phyloP scores from a whole-genome alignment of 2,113 vertebrate genomes.

The Chamaea fasciata region DNA sequence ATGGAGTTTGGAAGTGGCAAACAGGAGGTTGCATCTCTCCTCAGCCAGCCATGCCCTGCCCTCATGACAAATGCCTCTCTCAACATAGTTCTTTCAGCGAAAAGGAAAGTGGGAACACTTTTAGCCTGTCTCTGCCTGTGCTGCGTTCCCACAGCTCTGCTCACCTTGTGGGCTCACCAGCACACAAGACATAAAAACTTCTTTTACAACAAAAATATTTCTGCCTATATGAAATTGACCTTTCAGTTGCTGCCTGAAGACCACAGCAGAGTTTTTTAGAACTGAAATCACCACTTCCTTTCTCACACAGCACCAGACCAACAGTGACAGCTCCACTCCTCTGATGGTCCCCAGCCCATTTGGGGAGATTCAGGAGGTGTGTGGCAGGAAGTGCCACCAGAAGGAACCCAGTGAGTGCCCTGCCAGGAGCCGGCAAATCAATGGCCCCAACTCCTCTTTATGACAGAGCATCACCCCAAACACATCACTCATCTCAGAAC shows the following conservation, averaged over 20 bases:
- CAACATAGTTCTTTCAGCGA: rapidly evolving
- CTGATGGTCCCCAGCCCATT: rapidly evolving
- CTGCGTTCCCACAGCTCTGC: neutral
- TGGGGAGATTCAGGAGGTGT: neutral
- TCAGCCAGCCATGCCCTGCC: neutral
- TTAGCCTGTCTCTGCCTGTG: neutral
- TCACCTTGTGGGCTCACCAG: neutral
- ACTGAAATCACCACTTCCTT: neutral
- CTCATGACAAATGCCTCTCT: neutral
- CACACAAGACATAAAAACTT: neutral
- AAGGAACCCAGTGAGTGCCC: neutral
- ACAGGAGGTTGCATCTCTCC: neutral
- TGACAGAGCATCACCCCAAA: neutral
- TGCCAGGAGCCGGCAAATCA: neutral
- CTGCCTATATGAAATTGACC: neutral
- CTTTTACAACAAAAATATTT: neutral
- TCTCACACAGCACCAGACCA: neutral
- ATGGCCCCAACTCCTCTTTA: neutral
- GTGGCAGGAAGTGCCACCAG: neutral
- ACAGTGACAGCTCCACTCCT: neutral
- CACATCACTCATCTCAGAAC: neutral
- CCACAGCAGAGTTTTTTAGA: neutral
- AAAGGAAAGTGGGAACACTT: neutral
- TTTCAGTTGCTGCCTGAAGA: neutral
- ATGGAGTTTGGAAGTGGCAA: neutral